Percentiles rank a stretch among this genome's conserved stretches.
These are phyloP conservation scores for Acleris sparsana DNA, from an alignment of 2,888 invertebrate genomes.

Conservation along the genomic window DNA sequence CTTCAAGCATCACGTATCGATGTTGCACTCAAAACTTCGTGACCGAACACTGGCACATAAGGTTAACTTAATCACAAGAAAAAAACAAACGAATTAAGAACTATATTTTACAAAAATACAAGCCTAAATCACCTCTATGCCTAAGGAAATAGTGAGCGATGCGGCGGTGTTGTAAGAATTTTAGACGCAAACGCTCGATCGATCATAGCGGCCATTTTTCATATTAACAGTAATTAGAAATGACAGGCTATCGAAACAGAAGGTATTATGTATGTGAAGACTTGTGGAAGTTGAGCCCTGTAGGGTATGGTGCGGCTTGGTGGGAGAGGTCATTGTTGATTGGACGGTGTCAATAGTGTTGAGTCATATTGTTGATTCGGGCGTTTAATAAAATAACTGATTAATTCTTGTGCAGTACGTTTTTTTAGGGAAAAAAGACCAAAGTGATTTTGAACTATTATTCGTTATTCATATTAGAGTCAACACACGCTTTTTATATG, in stretches of 20 bases:
- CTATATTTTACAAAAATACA: not conserved
- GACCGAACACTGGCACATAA: constrained; percentile 43
- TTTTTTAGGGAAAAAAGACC: not conserved
- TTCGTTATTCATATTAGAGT: no score
- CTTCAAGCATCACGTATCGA: constrained; percentile 17
- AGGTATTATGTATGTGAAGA: constrained; percentile 11
- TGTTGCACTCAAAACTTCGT: constrained; percentile 42
- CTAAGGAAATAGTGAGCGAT: not conserved
- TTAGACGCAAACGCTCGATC: constrained; percentile 27
- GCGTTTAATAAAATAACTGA: constrained; percentile 1
- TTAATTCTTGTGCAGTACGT: not conserved
- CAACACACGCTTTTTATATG: no score
- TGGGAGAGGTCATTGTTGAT: not conserved
- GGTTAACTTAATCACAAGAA: constrained; percentile 39
- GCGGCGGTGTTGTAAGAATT: not conserved
- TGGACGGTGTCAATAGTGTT: constrained; percentile 1
- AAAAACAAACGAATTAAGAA: not conserved
- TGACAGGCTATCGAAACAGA: constrained; percentile 42
- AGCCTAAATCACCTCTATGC: constrained; percentile 9
- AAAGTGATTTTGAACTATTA: no score
- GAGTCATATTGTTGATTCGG: not conserved
- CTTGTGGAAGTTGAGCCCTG: not conserved
- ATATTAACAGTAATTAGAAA: constrained; percentile 44
- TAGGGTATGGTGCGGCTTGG: not conserved
- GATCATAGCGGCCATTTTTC: constrained; percentile 38